A percentile compares a stretch with the other conserved stretches of the same genome.
These are phyloP conservation scores for Cephus rjabovi DNA, from an alignment of 2,888 invertebrate species.

Conservation along the genomic window DNA sequence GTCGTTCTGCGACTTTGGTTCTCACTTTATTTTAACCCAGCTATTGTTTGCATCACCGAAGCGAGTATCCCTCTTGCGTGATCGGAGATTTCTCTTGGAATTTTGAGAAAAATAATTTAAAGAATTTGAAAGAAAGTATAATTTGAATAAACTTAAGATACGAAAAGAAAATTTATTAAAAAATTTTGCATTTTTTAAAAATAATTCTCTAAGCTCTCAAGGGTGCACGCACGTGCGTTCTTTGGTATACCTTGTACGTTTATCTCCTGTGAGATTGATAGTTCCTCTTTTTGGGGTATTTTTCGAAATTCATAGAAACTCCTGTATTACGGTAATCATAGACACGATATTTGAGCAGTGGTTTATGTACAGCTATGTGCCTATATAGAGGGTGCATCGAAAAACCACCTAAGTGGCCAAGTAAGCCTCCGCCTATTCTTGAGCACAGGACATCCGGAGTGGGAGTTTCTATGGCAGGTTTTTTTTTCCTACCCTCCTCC, in stretches of 20 bases:
- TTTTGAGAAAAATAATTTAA: too few species aligned
- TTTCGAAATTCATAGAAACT: background rate
- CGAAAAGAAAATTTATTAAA: too few species aligned
- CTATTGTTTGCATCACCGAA: background rate
- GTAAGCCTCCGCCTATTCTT: constrained; percentile 40
- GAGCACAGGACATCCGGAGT: constrained; percentile 56
- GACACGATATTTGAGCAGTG: background rate
- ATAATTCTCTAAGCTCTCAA: background rate
- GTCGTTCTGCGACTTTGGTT: background rate
- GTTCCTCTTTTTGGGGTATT: background rate
- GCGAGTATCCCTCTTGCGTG: background rate
- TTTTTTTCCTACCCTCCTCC: constrained; percentile 31
- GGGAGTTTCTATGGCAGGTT: constrained; percentile 52
- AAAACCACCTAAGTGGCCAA: constrained; percentile 51
- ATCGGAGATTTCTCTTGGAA: background rate
- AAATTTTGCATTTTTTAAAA: too few species aligned
- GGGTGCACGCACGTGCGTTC: background rate
- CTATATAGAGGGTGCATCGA: background rate
- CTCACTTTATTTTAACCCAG: background rate
- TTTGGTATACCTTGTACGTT: background rate
- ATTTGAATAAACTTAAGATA: background rate
- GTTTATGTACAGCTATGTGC: background rate
- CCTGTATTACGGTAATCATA: background rate
- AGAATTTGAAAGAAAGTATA: rapidly evolving
- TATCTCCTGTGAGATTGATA: background rate